These are phyloP conservation scores for Pitta sordida DNA, from an alignment of 2,113 vertebrate species.

Conservation along the genomic window DNA sequence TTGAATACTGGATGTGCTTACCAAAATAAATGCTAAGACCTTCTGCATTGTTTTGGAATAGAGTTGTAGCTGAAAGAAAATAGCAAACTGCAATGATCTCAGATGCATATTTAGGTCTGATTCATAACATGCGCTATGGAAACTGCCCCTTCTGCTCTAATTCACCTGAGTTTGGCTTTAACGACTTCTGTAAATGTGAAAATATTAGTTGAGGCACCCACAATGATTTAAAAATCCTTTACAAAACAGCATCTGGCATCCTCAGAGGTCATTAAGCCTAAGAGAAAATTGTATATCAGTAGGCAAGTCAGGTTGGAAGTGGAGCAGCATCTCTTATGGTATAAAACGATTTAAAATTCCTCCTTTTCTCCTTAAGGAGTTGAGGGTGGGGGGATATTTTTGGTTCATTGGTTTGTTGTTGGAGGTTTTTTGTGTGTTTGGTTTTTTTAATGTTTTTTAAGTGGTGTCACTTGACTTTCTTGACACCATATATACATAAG, in stretches of 20 bases:
- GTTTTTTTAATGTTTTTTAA: neutral
- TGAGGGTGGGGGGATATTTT: too few species aligned
- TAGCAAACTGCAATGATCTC: neutral
- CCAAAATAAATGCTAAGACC: neutral
- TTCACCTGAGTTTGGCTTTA: neutral
- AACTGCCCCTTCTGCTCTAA: neutral
- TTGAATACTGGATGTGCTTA: neutral
- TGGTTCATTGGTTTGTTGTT: too few species aligned
- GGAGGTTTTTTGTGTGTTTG: too few species aligned
- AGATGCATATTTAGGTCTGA: neutral
- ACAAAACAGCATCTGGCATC: neutral
- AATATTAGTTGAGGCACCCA: neutral
- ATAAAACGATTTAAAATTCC: neutral
- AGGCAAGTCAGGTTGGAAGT: neutral
- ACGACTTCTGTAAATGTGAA: neutral
- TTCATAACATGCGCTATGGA: neutral
- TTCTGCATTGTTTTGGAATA: neutral
- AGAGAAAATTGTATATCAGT: neutral
- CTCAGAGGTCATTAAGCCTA: neutral
- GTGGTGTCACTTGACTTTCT: neutral
- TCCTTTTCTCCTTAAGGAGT: neutral
- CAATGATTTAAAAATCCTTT: neutral
- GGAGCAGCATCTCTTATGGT: neutral
- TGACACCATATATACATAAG: neutral
- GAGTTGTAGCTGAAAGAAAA: neutral